Evolutionary conservation across 2,113 vertebrate genomes (phyloP).

Genomic region (Thunnus thynnus): DNA sequence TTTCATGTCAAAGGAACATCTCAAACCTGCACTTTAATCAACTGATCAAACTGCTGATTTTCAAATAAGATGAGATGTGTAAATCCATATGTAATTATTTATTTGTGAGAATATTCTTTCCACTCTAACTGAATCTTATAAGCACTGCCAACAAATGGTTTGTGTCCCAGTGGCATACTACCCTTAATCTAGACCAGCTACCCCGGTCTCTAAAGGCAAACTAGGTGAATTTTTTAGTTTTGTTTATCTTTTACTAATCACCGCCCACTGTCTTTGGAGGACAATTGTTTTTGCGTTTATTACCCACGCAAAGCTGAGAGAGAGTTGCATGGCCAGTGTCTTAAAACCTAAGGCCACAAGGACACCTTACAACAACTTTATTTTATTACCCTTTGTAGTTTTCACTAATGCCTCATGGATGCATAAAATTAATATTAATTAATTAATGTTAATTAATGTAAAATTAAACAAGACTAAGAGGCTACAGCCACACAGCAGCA

Average conservation of each 20-base stretch:
- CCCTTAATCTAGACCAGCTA: neutral
- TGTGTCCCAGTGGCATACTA: neutral
- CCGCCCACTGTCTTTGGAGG: too few relatives aligned
- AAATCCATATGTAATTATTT: slow-evolving; percentile 2
- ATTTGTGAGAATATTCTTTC: neutral
- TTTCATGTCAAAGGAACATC: slow-evolving; percentile 17
- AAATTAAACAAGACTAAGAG: too few relatives aligned
- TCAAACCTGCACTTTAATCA: slow-evolving; percentile 3
- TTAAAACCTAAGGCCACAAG: too few relatives aligned
- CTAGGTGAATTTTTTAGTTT: neutral
- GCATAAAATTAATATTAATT: too few relatives aligned
- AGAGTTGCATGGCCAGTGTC: too few relatives aligned
- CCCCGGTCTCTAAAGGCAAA: neutral
- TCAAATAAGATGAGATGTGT: neutral
- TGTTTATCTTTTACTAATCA: neutral
- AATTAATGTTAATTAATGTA: too few relatives aligned
- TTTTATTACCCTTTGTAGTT: too few relatives aligned
- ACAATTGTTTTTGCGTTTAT: neutral
- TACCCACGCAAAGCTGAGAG: too few relatives aligned
- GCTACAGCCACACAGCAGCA: too few relatives aligned
- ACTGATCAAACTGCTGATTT: neutral
- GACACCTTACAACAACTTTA: too few relatives aligned
- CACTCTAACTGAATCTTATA: neutral
- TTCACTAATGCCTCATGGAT: too few relatives aligned
- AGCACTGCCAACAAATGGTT: too few relatives aligned